Evolutionary conservation across 2,888 invertebrate species (phyloP).

Genomic region (Sepiola atlantica): DNA sequence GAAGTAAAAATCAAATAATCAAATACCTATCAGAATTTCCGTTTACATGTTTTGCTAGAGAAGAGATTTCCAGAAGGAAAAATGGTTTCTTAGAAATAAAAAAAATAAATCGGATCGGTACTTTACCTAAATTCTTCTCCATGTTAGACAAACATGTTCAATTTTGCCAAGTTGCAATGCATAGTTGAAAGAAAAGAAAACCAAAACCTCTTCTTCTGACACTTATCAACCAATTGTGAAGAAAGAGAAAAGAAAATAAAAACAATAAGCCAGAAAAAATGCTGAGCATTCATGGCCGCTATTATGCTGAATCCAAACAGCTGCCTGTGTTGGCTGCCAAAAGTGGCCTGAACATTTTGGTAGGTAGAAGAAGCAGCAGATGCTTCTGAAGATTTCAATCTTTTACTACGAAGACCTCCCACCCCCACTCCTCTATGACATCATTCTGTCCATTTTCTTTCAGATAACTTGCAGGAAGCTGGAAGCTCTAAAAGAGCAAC

Average conservation of each 20-base stretch:
- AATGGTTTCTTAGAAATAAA: neutral
- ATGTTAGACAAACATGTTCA: neutral
- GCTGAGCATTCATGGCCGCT: neutral
- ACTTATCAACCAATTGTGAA: neutral
- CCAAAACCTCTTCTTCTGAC: neutral
- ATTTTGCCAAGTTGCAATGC: neutral
- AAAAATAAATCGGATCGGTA: neutral
- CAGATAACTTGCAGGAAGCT: neutral
- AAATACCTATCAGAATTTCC: neutral
- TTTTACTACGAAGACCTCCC: neutral
- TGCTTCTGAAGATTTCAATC: neutral
- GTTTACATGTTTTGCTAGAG: neutral
- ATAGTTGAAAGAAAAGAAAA: neutral
- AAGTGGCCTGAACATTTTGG: conserved; percentile 12
- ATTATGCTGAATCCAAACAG: neutral
- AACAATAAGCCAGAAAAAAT: neutral
- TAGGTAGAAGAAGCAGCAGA: neutral
- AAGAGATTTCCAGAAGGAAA: neutral
- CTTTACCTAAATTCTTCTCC: neutral
- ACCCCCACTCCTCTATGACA: neutral
- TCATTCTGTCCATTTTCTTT: neutral
- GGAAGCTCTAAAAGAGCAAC: neutral
- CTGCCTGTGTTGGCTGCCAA: neutral
- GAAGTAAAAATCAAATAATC: neutral
- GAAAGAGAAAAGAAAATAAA: neutral